Evolutionary conservation across 2,113 vertebrate species (phyloP), one percentile per base, ranked within the genome.

Genomic region (Serinus canaria): DNA sequence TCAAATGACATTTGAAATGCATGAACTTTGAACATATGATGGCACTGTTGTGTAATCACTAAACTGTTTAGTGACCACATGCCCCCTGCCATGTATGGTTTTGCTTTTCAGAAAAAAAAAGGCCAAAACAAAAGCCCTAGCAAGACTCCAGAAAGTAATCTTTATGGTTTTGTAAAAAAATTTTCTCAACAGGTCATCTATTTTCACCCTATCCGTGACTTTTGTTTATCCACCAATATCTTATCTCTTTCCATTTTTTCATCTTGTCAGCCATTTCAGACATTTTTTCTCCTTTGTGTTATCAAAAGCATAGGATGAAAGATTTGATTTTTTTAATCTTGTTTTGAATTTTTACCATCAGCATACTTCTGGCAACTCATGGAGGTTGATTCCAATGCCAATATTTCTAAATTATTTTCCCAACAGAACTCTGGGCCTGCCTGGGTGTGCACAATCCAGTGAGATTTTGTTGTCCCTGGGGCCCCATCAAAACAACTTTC

Each of bases 11-110:
- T 83, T 89, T 83, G 28, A 95, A 86, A 68, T 41, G 4, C 56
- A 25, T 75, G 60, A 81, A 83, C 72, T 94, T 80, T 92, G 85
- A 68, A 92, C 94, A 95, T 96, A 66, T 64, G 95, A 96, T 96
- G 94, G 95, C 95, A 96, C 92, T 96, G 86, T 96, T 94, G 96
- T 90, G 68, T 87, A 90, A 62, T 69, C 31, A 55, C 93, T 90
- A 37, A 92, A 44, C 18, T 53, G 5, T 47, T 75, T 62, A 67
- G 52, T 83, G 33, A 49, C 50, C 77, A 75, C 35, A 72, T 75
- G 28, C 4, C 47, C 63, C 46, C 88, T 92, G 39, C 21, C 44
- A 60, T 6, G 2, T n/a, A 25, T 63, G 27, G 14, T 43, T 95
- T 83, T 85, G 10, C 59, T 74, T 35, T 73, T 77, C 17, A 53